phyloP scores from a whole-genome alignment of 2,888 invertebrate genomes.

The Frankliniella intonsa region DNA sequence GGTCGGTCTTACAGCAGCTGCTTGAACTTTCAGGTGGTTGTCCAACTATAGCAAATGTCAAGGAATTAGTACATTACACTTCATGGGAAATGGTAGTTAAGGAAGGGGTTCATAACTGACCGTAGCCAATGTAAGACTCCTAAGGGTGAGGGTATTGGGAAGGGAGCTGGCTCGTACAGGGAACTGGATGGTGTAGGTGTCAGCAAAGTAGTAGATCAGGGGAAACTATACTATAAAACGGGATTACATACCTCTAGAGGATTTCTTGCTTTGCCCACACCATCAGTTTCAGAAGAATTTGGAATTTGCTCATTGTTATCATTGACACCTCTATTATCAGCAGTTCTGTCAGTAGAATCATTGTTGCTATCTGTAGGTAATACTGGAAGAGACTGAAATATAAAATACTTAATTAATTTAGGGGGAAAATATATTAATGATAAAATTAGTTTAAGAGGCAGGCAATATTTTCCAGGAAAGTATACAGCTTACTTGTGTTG shows the following conservation, averaged over 20 bases:
- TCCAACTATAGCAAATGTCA: not conserved
- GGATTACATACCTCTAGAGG: not conserved
- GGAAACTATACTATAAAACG: too few species aligned
- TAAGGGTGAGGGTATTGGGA: conserved; percentile 1
- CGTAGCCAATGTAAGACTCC: conserved; percentile 48
- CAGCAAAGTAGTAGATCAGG: not conserved
- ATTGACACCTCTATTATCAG: too few species aligned
- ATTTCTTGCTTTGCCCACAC: not conserved
- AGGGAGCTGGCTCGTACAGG: not conserved
- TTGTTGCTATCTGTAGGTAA: not conserved
- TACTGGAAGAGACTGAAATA: not conserved
- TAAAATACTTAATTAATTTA: not conserved
- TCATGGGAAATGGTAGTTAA: not conserved
- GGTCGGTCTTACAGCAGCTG: not conserved
- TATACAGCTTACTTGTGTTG: not conserved
- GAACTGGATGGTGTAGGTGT: not conserved
- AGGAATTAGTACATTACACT: not conserved
- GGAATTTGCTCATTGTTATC: too few species aligned
- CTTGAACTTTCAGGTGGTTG: not conserved
- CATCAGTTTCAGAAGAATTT: too few species aligned
- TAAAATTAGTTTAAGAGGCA: not conserved
- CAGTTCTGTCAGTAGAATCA: not conserved
- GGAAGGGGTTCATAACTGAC: conserved; percentile 41
- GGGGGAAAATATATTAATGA: not conserved
- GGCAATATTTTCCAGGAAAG: too few species aligned